Evolutionary conservation across 2,888 invertebrate genomes (phyloP).

Genomic region (Itoplectis maculator): DNA sequence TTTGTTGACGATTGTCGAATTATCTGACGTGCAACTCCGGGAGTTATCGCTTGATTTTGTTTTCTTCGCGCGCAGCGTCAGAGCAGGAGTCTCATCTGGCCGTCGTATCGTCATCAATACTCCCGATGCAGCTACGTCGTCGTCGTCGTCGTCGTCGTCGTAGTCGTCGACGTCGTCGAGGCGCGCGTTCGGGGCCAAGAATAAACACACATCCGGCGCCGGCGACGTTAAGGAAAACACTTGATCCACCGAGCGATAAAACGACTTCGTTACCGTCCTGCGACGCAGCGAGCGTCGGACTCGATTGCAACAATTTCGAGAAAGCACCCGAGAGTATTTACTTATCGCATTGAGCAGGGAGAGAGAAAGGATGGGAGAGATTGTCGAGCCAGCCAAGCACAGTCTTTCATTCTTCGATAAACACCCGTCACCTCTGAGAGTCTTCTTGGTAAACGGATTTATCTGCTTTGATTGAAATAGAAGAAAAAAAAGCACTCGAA

Average conservation of each 20-base stretch:
- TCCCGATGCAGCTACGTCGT: constrained; percentile 14
- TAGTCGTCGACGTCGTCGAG: constrained; percentile 11
- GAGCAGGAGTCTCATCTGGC: neutral
- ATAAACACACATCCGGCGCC: constrained; percentile 41
- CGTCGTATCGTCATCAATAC: neutral
- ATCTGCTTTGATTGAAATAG: neutral
- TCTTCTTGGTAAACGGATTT: constrained; percentile 11
- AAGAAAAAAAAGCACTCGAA: neutral
- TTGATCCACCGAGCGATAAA: neutral
- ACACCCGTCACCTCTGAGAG: neutral
- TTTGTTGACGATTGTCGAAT: too few relatives aligned
- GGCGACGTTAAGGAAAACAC: neutral
- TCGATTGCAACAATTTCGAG: neutral
- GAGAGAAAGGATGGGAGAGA: neutral
- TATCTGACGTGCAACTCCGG: too few relatives aligned
- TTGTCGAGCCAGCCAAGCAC: neutral
- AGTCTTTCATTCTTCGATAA: constrained; percentile 12
- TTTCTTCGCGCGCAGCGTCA: too few relatives aligned
- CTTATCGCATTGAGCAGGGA: neutral
- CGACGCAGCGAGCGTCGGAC: neutral
- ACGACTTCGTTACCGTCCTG: constrained; percentile 1
- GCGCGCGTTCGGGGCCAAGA: constrained; percentile 36
- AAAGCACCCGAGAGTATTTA: neutral
- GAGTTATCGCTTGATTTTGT: too few relatives aligned
- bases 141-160: constrained; percentile 4